Evolutionary conservation across 2,113 vertebrate genomes (phyloP), one percentile per base, ranked within the genome.

Genomic region (Sapajus apella): DNA sequence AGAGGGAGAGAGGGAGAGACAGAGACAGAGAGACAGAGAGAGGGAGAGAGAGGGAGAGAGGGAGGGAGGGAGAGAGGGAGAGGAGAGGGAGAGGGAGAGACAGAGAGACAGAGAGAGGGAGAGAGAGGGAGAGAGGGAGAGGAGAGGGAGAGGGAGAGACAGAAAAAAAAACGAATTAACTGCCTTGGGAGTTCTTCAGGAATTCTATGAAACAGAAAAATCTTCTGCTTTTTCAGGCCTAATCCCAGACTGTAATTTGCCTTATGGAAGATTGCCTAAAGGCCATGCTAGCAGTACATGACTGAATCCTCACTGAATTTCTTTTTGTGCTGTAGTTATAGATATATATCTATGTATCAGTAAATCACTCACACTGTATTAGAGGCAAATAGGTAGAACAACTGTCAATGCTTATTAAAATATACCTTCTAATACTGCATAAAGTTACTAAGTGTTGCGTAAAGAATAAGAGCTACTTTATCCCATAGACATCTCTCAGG

Each of bases 201-300:
- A 95, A 97, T 66, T 97, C 76, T 89, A 95, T 1, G 81, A 87
- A 94, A 72, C 5, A 90, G 95, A 93, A 96, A 94, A 97, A 47
- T 40, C 68, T 52, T 89, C 85, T 95, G 88, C 58, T 77, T 93
- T 58, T 85, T 95, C 52, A 92, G 32, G 87, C 87, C 43, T 83
- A 80, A 61, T 68, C 87, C 25, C 45, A 95, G 96, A 91, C 37
- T 86, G 0, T 8, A 61, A 96, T 72, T 91, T 97, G 81, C 92
- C 73, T 87, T 72, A 12, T 0, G 89, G n/a, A 73, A 75, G 47
- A 85, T 50, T 32, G 86, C 47, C 64, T 75, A 45, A 64, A 94
- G 94, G 76, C 73, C 61, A 13, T 66, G 87, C 94, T 35, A 87
- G 90, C 72, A 93, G 27, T 2, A 94, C 37, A 86, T 21, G 91